Evolutionary conservation across 2,797 vertebrate species (phyloP).

Genomic region (Gila robusta): DNA sequence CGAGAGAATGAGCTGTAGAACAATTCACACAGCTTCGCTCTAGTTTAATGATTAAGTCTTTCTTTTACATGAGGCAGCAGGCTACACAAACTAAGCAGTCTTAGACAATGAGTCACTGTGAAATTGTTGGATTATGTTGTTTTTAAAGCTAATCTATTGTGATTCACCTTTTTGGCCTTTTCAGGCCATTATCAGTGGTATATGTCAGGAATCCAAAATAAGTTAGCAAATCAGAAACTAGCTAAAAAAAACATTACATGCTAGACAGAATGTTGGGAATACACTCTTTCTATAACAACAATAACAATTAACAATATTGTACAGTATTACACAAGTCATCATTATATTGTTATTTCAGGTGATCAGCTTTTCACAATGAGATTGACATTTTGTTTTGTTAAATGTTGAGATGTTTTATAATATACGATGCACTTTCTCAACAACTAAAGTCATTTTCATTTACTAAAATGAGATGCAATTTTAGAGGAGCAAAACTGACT

Average conservation of each 20-base stretch:
- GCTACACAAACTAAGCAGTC: neutral
- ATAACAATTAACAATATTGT: too few species aligned
- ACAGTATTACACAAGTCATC: neutral
- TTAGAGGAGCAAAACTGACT: neutral
- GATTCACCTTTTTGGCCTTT: neutral
- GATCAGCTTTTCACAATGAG: neutral
- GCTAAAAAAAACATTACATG: neutral
- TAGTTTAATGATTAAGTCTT: slow-evolving; percentile 24
- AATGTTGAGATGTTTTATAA: neutral
- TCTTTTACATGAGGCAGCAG: slow-evolving; percentile 14
- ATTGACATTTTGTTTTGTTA: neutral
- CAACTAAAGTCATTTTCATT: neutral
- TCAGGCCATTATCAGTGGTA: neutral
- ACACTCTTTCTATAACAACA: neutral
- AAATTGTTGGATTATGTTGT: slow-evolving; percentile 19
- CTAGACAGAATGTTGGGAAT: neutral
- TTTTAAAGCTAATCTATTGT: slow-evolving; percentile 20
- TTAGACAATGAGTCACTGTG: slow-evolving; percentile 24
- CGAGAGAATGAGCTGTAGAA: neutral
- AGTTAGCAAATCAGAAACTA: neutral
- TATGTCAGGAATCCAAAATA: neutral
- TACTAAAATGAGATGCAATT: neutral
- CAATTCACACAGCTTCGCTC: slow-evolving; percentile 4
- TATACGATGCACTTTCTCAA: neutral
- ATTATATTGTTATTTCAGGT: neutral